A percentile compares a stretch with the other conserved stretches of the same genome.
These are phyloP conservation scores for Rhingia rostrata DNA, from an alignment of 2,888 invertebrate genomes.

Conservation along the genomic window DNA sequence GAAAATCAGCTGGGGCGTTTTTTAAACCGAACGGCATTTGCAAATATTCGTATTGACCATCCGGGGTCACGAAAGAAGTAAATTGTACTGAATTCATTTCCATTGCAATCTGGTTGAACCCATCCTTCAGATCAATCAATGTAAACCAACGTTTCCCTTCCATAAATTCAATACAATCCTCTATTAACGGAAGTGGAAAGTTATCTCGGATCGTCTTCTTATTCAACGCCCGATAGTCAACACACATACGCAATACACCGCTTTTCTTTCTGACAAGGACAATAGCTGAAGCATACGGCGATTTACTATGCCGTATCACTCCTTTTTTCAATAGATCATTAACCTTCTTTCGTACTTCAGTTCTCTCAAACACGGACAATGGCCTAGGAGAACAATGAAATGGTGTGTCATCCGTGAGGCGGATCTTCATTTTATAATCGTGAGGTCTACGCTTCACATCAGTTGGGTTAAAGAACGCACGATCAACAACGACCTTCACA, in stretches of 20 bases:
- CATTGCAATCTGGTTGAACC: background rate
- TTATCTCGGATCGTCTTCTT: conserved; percentile 6
- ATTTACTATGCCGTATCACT: background rate
- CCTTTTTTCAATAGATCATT: background rate
- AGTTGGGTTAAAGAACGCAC: background rate
- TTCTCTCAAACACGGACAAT: conserved; percentile 10
- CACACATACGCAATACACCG: background rate
- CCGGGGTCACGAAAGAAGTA: too few species aligned
- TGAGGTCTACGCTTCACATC: conserved; percentile 6
- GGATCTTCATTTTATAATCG: conserved; percentile 6
- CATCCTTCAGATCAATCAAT: too few species aligned
- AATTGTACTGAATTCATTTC: background rate
- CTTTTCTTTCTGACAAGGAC: background rate
- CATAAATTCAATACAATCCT: conserved; percentile 4
- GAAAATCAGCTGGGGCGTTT: background rate
- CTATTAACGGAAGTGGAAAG: background rate
- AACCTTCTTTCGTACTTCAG: background rate
- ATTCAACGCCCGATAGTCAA: background rate
- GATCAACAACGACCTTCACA: background rate
- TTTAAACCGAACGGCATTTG: too few species aligned
- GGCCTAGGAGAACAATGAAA: conserved; percentile 12
- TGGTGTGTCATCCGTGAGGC: conserved; percentile 13
- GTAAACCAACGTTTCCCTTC: background rate
- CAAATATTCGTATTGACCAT: too few species aligned
- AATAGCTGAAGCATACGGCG: background rate